Evolutionary conservation across 2,888 invertebrate species (phyloP), one percentile per base, ranked within the genome.

Genomic region (Tryphoninae sp.): DNA sequence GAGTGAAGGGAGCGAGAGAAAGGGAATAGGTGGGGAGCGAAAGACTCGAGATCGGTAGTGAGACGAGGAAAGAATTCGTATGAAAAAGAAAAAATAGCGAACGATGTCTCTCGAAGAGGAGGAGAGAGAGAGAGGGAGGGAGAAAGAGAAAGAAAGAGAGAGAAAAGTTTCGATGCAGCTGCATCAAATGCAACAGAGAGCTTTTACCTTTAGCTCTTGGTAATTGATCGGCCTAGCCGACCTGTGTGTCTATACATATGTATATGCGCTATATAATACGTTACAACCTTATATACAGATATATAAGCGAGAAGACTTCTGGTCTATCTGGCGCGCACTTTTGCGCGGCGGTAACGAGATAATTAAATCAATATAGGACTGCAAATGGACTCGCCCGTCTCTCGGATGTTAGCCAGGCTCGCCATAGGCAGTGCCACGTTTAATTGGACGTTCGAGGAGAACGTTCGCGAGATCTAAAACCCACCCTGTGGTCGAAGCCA

Each of bases 281-380:
- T 65, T 58, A 33, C 58, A 49, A 58, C 51, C 58, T 45, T 71
- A 64, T 72, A 67, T 53, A 65, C 58, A 69, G 61, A 64, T 64
- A 81, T 16, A 74, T 65, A 58, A 49, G 40, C 26, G 11, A 51
- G 45, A 72, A 59, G 49, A 72, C 53, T 78, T 67, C 65, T 78
- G 59, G 71, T 59, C 81, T 82, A 81, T 84, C 80, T 71, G 77
- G 73, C 67, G 81, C 81, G 80, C 77, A 73, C 76, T 81, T 82
- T 83, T 81, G 76, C 78, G 71, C 79, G 55, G 68, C 75, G 71
- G 81, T 86, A 84, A 86, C 86, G 83, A 84, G 86, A 86, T 88
- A 89, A 89, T 89, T 86, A 87, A 89, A 89, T 89, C 86, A 86
- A 87, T 87, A 86, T 82, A 83, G 85, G 84, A 81, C 85, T 83